Evolutionary conservation across 2,113 vertebrate genomes (phyloP).

Genomic region (Meles meles): DNA sequence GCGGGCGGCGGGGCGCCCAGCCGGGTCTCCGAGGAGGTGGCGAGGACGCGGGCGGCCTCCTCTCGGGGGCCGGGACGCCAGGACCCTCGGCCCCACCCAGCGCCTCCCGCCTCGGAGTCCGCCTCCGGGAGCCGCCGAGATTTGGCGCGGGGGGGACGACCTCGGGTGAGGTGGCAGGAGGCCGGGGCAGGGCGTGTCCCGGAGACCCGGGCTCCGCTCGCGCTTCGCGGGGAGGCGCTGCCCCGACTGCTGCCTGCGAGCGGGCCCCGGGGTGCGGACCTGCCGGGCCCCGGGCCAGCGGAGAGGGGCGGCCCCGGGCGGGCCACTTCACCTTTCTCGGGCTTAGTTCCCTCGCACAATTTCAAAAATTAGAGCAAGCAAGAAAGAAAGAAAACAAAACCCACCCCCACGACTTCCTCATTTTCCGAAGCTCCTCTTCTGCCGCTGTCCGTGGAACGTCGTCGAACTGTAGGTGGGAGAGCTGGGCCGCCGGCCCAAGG

Average conservation of each 20-base stretch:
- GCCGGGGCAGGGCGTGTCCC: constrained; percentile 42
- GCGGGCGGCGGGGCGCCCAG: background rate
- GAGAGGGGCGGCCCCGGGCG: background rate
- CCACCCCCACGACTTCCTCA: constrained; percentile 43
- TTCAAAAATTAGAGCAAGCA: constrained; percentile 27
- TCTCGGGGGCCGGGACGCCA: background rate
- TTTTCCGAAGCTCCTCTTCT: constrained; percentile 11
- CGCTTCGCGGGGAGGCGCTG: background rate
- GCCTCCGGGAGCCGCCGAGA: background rate
- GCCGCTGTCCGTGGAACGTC: background rate
- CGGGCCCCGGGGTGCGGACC: background rate
- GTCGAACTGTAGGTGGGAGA: background rate
- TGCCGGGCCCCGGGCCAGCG: background rate
- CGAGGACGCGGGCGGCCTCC: background rate
- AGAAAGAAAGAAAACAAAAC: background rate
- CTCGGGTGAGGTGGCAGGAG: constrained; percentile 24
- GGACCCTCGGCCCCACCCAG: background rate
- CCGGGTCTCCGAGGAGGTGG: background rate
- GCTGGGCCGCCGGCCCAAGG: background rate
- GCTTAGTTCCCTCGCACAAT: background rate
- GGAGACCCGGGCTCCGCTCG: background rate
- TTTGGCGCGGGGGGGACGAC: background rate
- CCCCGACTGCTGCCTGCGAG: background rate
- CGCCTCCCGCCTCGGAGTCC: background rate
- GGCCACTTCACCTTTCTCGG: background rate